Conservation (phyloP, 2,888 invertebrate genomes). For the Rhingia rostrata region DNA sequence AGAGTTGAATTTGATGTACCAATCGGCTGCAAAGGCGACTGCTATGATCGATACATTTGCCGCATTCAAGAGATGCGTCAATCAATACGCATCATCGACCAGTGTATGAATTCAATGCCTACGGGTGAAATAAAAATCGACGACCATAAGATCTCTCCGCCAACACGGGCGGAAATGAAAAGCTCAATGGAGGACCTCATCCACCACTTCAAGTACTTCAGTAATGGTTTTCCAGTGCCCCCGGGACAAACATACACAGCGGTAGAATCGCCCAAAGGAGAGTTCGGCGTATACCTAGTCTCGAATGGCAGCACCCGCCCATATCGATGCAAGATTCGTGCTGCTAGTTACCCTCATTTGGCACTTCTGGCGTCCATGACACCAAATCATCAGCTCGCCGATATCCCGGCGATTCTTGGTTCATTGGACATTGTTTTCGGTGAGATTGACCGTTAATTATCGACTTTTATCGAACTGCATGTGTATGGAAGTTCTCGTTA, state of each 20-base stretch:
- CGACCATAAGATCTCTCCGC: slow-evolving; percentile 90
- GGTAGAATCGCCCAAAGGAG: slow-evolving; percentile 93
- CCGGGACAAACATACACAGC: slow-evolving; percentile 92
- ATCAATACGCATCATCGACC: slow-evolving; percentile 89
- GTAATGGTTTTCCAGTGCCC: slow-evolving; percentile 92
- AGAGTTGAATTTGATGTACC: slow-evolving; percentile 92
- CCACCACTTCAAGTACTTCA: slow-evolving; percentile 94
- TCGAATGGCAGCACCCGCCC: slow-evolving; percentile 92
- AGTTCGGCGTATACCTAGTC: slow-evolving; percentile 93
- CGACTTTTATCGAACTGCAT: neutral
- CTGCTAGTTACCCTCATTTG: slow-evolving; percentile 86
- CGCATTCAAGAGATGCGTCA: slow-evolving; percentile 90
- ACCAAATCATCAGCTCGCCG: slow-evolving; percentile 88
- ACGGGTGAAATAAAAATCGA: slow-evolving; percentile 90
- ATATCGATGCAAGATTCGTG: slow-evolving; percentile 86
- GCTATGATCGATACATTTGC: slow-evolving; percentile 91
- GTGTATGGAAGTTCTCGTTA: neutral
- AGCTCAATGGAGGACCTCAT: slow-evolving; percentile 93
- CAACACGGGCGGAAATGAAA: slow-evolving; percentile 92
- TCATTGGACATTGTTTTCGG: slow-evolving; percentile 86
- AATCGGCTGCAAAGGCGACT: slow-evolving; percentile 91
- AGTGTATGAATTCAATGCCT: slow-evolving; percentile 93
- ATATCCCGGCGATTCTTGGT: slow-evolving; percentile 91
- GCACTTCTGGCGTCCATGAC: slow-evolving; percentile 87
- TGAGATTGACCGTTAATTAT: slow-evolving; percentile 85